Conservation (phyloP, 1,140 invertebrate genomes). For the Drosophila ogumai region DNA sequence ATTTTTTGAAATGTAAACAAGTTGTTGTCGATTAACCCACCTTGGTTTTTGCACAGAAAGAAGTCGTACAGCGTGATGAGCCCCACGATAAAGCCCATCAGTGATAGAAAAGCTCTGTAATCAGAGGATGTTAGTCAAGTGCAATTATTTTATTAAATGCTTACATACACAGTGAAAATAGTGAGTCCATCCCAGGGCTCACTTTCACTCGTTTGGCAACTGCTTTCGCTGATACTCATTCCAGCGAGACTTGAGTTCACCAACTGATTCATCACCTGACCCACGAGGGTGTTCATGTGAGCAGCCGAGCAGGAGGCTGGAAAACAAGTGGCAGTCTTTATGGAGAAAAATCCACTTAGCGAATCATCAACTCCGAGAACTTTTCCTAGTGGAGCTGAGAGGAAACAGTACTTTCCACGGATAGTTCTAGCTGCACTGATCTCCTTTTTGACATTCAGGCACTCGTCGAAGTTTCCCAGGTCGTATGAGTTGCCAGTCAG, state of each 20-base stretch:
- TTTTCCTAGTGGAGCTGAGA: neutral
- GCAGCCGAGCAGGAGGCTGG: slow-evolving; percentile 24
- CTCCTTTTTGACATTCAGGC: slow-evolving; percentile 27
- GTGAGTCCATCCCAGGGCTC: slow-evolving; percentile 36
- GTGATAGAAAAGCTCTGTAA: slow-evolving; percentile 44
- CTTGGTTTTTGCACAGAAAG: slow-evolving; percentile 34
- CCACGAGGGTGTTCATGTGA: slow-evolving; percentile 12
- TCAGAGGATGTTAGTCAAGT: neutral
- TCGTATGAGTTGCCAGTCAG: slow-evolving; percentile 35
- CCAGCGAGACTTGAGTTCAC: slow-evolving; percentile 3
- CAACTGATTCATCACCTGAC: neutral
- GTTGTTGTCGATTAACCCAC: slow-evolving; percentile 26
- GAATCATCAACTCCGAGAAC: neutral
- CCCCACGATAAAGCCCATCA: slow-evolving; percentile 17
- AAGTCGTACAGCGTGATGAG: slow-evolving; percentile 53
- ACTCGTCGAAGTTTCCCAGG: slow-evolving; percentile 65
- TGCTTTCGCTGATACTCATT: slow-evolving; percentile 15
- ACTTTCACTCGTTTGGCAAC: slow-evolving; percentile 21
- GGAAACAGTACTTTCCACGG: slow-evolving; percentile 53
- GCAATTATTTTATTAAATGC: neutral
- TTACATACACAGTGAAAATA: slow-evolving; percentile 60
- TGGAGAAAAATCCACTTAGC: neutral
- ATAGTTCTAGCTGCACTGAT: slow-evolving; percentile 8
- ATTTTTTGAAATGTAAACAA: neutral
- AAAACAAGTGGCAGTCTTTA: slow-evolving; percentile 12